A percentile compares a stretch with the other conserved stretches of the same genome.
Evolutionary conservation across 2,113 vertebrate genomes (phyloP).

Genomic region (Cochlearius cochlearius): DNA sequence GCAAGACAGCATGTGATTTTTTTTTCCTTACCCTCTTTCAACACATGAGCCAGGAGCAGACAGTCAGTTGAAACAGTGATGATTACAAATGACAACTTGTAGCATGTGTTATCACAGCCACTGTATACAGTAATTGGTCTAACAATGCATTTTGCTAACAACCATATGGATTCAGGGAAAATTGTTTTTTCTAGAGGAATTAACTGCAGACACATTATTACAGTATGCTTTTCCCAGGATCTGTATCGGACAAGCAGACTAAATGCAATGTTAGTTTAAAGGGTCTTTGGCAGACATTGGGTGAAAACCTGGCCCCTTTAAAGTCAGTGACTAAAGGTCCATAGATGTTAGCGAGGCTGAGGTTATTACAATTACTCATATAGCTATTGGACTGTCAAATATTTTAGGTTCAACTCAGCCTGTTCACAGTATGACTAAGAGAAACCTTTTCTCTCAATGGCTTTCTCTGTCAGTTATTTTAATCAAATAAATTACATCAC

Average conservation of each 20-base stretch:
- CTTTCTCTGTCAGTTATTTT: background rate
- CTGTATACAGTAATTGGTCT: background rate
- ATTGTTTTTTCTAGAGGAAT: constrained; percentile 5
- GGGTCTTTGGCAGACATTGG: background rate
- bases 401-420: background rate
- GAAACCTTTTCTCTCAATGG: background rate
- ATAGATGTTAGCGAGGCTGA: background rate
- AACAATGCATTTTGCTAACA: constrained; percentile 13
- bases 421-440: background rate
- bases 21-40: background rate
- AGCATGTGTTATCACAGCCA: constrained; percentile 26
- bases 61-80: constrained; percentile 37
- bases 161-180: background rate
- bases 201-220: background rate
- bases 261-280: background rate
- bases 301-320: background rate
- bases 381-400: background rate
- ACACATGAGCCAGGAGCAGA: constrained; percentile 1
- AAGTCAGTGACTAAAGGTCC: background rate
- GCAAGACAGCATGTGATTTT: background rate
- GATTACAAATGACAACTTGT: constrained; percentile 45
- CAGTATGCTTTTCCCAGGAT: constrained; percentile 1
- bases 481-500: background rate
- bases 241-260: background rate
- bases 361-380: background rate